Conservation (phyloP, 2,113 vertebrate genomes). For the Protomyctophum bolini region DNA sequence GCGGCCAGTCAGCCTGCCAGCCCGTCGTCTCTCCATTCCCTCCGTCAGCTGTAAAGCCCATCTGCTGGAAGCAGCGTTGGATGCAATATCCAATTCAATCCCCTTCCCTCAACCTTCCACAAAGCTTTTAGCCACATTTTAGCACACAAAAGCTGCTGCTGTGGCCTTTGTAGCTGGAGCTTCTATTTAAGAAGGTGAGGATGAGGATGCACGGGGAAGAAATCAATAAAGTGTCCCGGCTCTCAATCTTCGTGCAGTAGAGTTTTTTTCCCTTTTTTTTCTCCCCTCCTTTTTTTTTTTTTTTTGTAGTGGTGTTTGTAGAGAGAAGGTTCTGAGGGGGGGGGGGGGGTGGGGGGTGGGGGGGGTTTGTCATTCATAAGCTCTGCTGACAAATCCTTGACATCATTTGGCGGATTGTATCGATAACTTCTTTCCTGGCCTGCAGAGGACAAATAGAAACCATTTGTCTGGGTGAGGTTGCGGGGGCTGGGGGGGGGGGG, state of each 20-base stretch:
- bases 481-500: slow-evolving; percentile 66
- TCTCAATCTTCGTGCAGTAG: slow-evolving; percentile 90
- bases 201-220: slow-evolving; percentile 76
- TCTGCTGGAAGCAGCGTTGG: slow-evolving; percentile 78
- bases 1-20: slow-evolving; percentile 44
- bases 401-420: slow-evolving; percentile 94
- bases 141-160: slow-evolving; percentile 93
- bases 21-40: slow-evolving; percentile 51
- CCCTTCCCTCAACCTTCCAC: slow-evolving; percentile 79
- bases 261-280: slow-evolving; percentile 61
- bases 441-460: slow-evolving; percentile 97
- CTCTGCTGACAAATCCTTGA: slow-evolving; percentile 96
- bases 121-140: slow-evolving; percentile 97
- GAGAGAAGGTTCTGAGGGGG: not conserved
- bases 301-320: too few relatives aligned
- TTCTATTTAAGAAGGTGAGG: slow-evolving; percentile 93
- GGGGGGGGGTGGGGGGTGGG: slow-evolving; percentile 44
- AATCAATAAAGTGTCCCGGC: slow-evolving; percentile 97
- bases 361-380: slow-evolving; percentile 96
- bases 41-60: slow-evolving; percentile 66
- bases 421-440: slow-evolving; percentile 91
- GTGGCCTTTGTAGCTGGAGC: slow-evolving; percentile 91
- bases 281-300: too few relatives aligned
- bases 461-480: slow-evolving; percentile 90
- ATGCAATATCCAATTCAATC: slow-evolving; percentile 95